Percentiles rank a stretch among this genome's conserved stretches.
These are phyloP conservation scores for Polia nebulosa DNA, from an alignment of 2,888 invertebrate species.

Conservation along the genomic window DNA sequence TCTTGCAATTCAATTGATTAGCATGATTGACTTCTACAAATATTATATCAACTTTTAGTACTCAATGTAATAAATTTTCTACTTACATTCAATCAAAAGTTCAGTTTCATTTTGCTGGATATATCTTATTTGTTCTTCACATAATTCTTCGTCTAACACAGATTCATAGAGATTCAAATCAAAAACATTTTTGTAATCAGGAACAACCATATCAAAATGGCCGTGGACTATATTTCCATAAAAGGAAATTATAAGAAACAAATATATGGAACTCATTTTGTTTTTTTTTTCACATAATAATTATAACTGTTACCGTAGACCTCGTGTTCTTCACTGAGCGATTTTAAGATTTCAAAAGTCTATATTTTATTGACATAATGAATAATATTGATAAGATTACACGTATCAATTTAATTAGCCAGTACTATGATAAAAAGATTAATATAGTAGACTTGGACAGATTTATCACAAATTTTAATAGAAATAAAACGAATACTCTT, in stretches of 20 bases:
- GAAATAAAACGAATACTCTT: constrained; percentile 9
- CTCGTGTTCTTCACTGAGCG: constrained; percentile 10
- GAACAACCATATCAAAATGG: constrained; percentile 61
- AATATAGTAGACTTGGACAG: constrained; percentile 19
- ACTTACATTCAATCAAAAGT: constrained; percentile 79
- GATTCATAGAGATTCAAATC: constrained; percentile 77
- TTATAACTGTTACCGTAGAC: neutral
- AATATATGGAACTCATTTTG: constrained; percentile 32
- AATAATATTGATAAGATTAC: constrained; percentile 42
- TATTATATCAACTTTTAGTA: neutral
- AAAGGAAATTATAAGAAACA: constrained; percentile 37
- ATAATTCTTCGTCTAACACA: constrained; percentile 78
- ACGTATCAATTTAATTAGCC: constrained; percentile 19
- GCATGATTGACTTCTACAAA: too few relatives aligned
- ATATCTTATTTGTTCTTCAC: constrained; percentile 76
- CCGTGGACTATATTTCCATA: constrained; percentile 39
- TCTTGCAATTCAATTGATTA: neutral
- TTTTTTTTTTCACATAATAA: constrained; percentile 11
- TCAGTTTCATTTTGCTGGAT: constrained; percentile 68
- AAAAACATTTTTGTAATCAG: constrained; percentile 70
- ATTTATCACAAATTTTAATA: constrained; percentile 18
- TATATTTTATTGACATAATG: constrained; percentile 3
- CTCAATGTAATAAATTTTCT: too few relatives aligned
- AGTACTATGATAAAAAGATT: constrained; percentile 29
- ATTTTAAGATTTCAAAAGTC: constrained; percentile 6